Percentiles rank a stretch among this genome's conserved stretches.
Conservation (phyloP, 2,888 invertebrate genomes). For the Endotricha flammealis region DNA sequence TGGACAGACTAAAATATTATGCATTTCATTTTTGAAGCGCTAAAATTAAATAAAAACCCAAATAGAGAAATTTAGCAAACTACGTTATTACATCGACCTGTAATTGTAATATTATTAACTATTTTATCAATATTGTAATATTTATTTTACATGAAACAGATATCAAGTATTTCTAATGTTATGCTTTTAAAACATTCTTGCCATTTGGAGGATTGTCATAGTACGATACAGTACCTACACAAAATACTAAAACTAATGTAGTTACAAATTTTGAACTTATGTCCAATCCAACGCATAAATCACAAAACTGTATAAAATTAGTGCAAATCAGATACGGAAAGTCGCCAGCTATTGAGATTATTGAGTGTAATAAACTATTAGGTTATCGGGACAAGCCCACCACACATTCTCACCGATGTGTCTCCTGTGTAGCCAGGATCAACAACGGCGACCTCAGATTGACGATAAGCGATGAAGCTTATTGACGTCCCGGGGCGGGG, state of each 20-base stretch:
- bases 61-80: slow-evolving; percentile 49
- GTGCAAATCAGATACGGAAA: no score
- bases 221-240: not conserved
- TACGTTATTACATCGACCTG: slow-evolving; percentile 47
- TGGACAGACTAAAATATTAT: slow-evolving; percentile 43
- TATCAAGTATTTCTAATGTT: not conserved
- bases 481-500: no score
- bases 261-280: not conserved
- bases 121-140: slow-evolving; percentile 11
- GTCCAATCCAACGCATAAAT: not conserved
- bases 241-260: not conserved
- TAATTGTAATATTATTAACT: slow-evolving; percentile 17
- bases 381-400: no score
- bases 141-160: slow-evolving; percentile 7
- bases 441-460: no score
- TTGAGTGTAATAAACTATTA: no score
- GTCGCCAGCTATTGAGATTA: no score
- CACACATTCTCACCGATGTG: no score
- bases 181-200: not conserved
- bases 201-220: not conserved
- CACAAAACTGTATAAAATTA: not conserved
- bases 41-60: slow-evolving; percentile 51
- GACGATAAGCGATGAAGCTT: no score
- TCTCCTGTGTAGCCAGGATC: no score
- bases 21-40: slow-evolving; percentile 51